Evolutionary conservation across 2,797 vertebrate species (phyloP).

Genomic region (Rallus crepitans): DNA sequence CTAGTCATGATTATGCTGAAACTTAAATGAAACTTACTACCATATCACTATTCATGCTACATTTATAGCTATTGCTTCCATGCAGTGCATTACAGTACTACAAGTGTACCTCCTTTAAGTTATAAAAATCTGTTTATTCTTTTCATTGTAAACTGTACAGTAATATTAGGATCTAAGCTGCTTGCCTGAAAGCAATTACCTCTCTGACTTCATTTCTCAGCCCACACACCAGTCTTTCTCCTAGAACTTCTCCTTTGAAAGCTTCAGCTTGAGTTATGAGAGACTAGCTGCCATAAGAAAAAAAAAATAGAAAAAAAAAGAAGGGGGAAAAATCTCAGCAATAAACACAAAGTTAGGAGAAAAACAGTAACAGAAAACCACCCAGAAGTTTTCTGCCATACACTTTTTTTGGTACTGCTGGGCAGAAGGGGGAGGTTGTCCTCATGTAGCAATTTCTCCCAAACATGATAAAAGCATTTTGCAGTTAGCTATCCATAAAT

Average conservation of each 20-base stretch:
- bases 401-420: neutral
- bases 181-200: neutral
- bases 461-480: neutral
- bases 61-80: neutral
- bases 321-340: neutral
- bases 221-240: neutral
- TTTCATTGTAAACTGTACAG: neutral
- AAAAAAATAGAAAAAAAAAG: neutral
- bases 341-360: neutral
- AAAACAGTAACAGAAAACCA: neutral
- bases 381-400: neutral
- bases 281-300: neutral
- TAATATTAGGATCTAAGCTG: neutral
- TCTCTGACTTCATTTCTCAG: neutral
- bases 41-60: neutral
- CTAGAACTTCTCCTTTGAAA: neutral
- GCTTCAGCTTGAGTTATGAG: neutral
- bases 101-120: neutral
- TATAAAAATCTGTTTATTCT: neutral
- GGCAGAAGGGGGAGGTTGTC: neutral
- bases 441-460: neutral
- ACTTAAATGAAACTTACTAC: neutral
- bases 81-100: rapidly evolving
- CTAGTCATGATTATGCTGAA: neutral
- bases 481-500: neutral